phyloP scores from a whole-genome alignment of 2,113 vertebrate genomes.

The Carassius auratus region DNA sequence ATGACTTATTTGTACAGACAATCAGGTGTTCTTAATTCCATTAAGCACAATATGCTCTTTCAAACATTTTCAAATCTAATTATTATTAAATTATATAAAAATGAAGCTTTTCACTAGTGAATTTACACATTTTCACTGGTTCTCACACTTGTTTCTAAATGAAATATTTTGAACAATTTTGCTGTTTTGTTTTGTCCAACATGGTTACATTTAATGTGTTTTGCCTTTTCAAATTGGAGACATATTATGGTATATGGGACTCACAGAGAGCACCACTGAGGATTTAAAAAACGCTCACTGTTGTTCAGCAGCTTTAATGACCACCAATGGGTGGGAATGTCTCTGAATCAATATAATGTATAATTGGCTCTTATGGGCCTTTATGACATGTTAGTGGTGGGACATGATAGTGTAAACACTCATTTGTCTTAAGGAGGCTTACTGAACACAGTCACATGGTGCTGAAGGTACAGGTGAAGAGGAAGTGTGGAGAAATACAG shows the following conservation, averaged over 20 bases:
- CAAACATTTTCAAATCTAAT: neutral
- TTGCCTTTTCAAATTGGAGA: conserved; percentile 59
- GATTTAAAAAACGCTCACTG: conserved; percentile 61
- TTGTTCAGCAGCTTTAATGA: conserved; percentile 63
- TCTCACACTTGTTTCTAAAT: neutral
- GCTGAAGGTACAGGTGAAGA: conserved; percentile 65
- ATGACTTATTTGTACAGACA: neutral
- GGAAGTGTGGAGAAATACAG: conserved; percentile 57
- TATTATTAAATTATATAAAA: neutral
- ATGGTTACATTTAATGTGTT: conserved; percentile 51
- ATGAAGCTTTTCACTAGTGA: neutral
- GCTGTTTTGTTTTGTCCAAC: neutral
- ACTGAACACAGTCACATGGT: conserved; percentile 56
- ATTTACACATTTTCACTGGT: too few relatives aligned
- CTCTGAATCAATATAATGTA: conserved; percentile 66
- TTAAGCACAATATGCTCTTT: neutral
- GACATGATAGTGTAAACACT: conserved; percentile 70
- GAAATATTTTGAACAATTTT: neutral
- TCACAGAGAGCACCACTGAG: conserved; percentile 52
- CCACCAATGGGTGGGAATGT: conserved; percentile 61
- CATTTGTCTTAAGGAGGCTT: conserved; percentile 69
- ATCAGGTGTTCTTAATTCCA: neutral
- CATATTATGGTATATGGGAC: conserved; percentile 58
- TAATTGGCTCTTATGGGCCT: conserved; percentile 76
- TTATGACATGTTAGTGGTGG: conserved; percentile 70